A percentile compares a stretch with the other conserved stretches of the same genome.
Conservation (phyloP, 2,888 invertebrate genomes). For the Molorchus minor region DNA sequence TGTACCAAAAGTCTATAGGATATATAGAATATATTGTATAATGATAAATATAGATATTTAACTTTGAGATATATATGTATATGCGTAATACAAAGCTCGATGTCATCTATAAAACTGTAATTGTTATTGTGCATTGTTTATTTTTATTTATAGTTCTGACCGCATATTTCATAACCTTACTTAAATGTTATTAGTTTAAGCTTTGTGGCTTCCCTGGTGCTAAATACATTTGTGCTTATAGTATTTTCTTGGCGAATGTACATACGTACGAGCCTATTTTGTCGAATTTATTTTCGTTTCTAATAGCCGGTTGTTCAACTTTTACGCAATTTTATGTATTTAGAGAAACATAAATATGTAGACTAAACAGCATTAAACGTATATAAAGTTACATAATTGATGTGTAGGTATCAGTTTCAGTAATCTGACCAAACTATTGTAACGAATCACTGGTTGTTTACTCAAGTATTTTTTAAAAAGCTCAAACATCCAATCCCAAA, state of each 20-base stretch:
- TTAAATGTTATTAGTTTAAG: neutral
- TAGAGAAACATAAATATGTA: slow-evolving; percentile 10
- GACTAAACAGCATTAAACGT: slow-evolving; percentile 8
- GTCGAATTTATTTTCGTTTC: neutral
- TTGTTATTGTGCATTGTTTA: neutral
- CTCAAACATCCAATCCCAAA: neutral
- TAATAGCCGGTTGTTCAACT: slow-evolving; percentile 4
- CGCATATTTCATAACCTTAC: slow-evolving; percentile 1
- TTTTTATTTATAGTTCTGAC: neutral
- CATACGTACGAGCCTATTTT: neutral
- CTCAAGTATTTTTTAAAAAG: neutral
- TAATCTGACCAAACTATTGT: neutral
- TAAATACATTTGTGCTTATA: neutral
- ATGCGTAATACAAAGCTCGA: slow-evolving; percentile 1
- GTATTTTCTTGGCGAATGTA: neutral
- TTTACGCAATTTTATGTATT: slow-evolving; percentile 13
- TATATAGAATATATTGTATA: too few species aligned
- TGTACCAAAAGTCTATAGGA: too few species aligned
- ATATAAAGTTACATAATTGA: slow-evolving; percentile 3
- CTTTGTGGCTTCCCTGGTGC: neutral
- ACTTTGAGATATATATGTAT: too few species aligned
- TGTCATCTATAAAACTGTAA: neutral
- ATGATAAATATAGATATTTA: too few species aligned
- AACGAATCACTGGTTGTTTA: neutral
- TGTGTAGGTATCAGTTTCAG: neutral